Conservation (phyloP, 92 coral and sea anemone species). For the Porites rus region DNA sequence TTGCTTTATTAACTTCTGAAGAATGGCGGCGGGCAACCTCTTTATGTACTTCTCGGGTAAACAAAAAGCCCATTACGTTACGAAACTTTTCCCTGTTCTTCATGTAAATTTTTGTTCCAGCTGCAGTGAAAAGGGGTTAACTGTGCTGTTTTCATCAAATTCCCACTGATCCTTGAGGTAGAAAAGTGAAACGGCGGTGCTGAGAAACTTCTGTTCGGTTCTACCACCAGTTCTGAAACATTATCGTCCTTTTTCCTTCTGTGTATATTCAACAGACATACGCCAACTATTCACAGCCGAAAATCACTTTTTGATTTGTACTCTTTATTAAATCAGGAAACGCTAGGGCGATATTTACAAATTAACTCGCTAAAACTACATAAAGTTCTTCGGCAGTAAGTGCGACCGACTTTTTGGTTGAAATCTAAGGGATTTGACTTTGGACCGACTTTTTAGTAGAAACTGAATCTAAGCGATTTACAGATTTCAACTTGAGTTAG, state of each 20-base stretch:
- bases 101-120: conserved; percentile 32
- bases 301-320: conserved; percentile 30
- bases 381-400: neutral
- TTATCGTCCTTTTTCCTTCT: neutral
- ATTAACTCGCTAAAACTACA: neutral
- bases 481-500: too few species aligned
- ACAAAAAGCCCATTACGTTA: conserved; percentile 64
- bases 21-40: conserved; percentile 43
- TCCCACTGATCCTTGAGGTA: conserved; percentile 21
- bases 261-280: conserved; percentile 1
- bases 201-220: neutral
- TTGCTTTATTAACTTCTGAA: conserved; percentile 31
- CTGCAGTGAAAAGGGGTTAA: conserved; percentile 31
- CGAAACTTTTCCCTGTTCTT: conserved; percentile 26
- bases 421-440: too few species aligned
- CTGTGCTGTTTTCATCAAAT: neutral
- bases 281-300: conserved; percentile 11
- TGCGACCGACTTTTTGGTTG: too few species aligned
- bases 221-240: neutral
- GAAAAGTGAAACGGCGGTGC: neutral
- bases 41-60: conserved; percentile 51
- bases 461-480: too few species aligned
- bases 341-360: conserved; percentile 32
- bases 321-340: conserved; percentile 34
- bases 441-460: too few species aligned